Conservation (phyloP, 2,113 vertebrate species). For the Riparia riparia region DNA sequence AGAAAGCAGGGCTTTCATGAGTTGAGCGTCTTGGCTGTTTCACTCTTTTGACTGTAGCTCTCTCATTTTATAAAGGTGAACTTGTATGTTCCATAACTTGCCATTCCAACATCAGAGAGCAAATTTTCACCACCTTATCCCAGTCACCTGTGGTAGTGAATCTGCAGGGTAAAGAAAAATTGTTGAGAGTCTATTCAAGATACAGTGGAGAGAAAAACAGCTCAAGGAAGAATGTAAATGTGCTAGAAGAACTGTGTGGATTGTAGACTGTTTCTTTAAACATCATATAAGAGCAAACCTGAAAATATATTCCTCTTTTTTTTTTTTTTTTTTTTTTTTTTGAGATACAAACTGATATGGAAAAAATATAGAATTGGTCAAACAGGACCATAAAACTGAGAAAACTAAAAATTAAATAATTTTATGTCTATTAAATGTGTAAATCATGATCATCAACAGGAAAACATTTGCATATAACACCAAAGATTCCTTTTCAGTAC, state of each 20-base stretch:
- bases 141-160: not conserved
- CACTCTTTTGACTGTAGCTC: not conserved
- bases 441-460: not conserved
- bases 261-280: not conserved
- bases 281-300: fast-evolving
- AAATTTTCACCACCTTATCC: not conserved
- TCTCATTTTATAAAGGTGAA: not conserved
- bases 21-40: not conserved
- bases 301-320: not conserved
- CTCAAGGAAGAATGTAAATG: not conserved
- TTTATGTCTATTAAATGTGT: not conserved
- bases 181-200: not conserved
- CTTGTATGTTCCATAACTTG: not conserved
- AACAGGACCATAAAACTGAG: not conserved
- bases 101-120: not conserved
- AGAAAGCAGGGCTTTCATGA: not conserved
- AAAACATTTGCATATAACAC: not conserved
- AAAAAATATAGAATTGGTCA: not conserved
- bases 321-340: not conserved
- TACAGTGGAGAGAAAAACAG: not conserved
- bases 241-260: not conserved
- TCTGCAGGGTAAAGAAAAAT: not conserved
- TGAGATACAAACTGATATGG: not conserved
- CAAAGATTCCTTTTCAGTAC: not conserved
- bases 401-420: not conserved